Base-by-base conservation (phyloP, 2,888 invertebrate species). In the Cenopis cana region DNA sequence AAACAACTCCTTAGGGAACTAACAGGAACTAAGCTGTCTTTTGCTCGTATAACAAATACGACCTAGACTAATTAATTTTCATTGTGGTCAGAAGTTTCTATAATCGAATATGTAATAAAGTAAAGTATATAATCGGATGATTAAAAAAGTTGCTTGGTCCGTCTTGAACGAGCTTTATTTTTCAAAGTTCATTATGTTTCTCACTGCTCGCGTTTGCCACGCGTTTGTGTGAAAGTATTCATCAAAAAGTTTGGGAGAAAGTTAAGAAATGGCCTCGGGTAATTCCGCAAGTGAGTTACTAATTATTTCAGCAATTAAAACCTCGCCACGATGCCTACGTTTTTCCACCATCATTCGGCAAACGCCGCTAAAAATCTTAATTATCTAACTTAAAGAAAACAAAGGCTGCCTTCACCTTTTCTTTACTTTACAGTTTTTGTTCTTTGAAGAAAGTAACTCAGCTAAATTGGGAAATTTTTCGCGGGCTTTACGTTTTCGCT, bases 261-360 rank as follows among this genome's bases (percentile, higher is more conserved):
- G 60, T 66, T 62, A 79, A 79, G 80, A 78, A 78, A 76, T 74
- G 76, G 81, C 83, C 82, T 81, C 83, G 81, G 80, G 73, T 82
- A 85, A 86, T 85, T 86, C 84, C 82, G 82, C 84, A 81, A 90
- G 88, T 88, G 88, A 88, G 83, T 87, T 85, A 85, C 88, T 90
- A 90, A 91, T 91, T 90, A 89, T 87, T 88, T 83, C 82, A 86
- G 88, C 86, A 91, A 90, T 91, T 89, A 89, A 81, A 83, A 79
- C 76, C 76, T 76, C 79, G 83, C 81, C 77, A 74, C 82, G 85
- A 82, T 74, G 75, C 75, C 75, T 81, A 83, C 82, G 82, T 88
- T 86, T 82, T 82, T 81, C 77, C 61, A 50, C 76, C 85, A 81
- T 83, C 86, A 84, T 86, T 88, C 86, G 82, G 81, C 79, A 77